Conservation (phyloP, 2,113 vertebrate species). For the Nerophis lumbriciformis region DNA sequence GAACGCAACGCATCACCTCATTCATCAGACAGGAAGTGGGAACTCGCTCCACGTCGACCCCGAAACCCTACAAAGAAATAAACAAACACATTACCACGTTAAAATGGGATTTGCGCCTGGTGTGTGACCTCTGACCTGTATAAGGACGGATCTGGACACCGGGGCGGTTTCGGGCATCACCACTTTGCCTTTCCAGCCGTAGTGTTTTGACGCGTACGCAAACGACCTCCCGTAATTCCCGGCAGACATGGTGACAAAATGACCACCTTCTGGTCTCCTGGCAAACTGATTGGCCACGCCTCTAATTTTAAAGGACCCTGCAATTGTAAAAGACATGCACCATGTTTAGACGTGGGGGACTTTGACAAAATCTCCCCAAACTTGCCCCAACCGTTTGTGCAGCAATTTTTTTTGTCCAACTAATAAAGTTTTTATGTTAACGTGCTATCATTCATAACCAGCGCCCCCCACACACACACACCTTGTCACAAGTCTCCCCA, state of each 20-base stretch:
- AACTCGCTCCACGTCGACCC: slow-evolving; percentile 68
- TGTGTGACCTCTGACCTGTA: slow-evolving; percentile 57
- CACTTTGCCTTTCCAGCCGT: slow-evolving; percentile 68
- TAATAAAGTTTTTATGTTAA: no score
- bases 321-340: not conserved
- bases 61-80: slow-evolving; percentile 61
- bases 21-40: slow-evolving; percentile 58
- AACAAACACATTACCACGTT: not conserved
- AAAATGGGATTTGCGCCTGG: not conserved
- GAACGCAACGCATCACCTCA: slow-evolving; percentile 66
- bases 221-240: slow-evolving; percentile 79
- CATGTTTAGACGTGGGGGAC: no score
- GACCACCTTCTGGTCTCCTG: slow-evolving; percentile 37
- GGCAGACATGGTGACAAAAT: slow-evolving; percentile 75
- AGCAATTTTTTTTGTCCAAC: no score
- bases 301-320: slow-evolving; percentile 77
- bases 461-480: no score
- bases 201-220: slow-evolving; percentile 71
- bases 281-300: slow-evolving; percentile 76
- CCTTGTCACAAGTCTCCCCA: no score
- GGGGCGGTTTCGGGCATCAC: slow-evolving; percentile 74
- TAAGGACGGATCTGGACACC: slow-evolving; percentile 62
- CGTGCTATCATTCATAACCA: no score
- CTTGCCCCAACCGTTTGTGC: no score
- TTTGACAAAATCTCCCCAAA: no score